phyloP scores from a whole-genome alignment of 2,113 vertebrate genomes.

The human (Homo sapiens) region GRCh38 chr11:21192501-21193000 shows the following conservation, averaged over 20 bases:
- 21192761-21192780: background rate
- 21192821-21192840: background rate
- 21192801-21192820: background rate
- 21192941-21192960: background rate
- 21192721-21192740: background rate
- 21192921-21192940: background rate
- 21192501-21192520: background rate
- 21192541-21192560: background rate
- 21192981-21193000: background rate
- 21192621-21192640: background rate
- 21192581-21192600: background rate
- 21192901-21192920: background rate
- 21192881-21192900: background rate
- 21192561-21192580: background rate
- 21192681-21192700: constrained; percentile 35
- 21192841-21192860: background rate
- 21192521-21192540: background rate
- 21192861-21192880: background rate
- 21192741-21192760: background rate
- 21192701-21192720: background rate
- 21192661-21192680: background rate
- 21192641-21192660: background rate
- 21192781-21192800: background rate
- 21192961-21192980: background rate
- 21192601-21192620: background rate